Percentiles rank a stretch among this genome's conserved stretches.
phyloP scores from a whole-genome alignment of 2,113 vertebrate species.

The Trematocara variabile region DNA sequence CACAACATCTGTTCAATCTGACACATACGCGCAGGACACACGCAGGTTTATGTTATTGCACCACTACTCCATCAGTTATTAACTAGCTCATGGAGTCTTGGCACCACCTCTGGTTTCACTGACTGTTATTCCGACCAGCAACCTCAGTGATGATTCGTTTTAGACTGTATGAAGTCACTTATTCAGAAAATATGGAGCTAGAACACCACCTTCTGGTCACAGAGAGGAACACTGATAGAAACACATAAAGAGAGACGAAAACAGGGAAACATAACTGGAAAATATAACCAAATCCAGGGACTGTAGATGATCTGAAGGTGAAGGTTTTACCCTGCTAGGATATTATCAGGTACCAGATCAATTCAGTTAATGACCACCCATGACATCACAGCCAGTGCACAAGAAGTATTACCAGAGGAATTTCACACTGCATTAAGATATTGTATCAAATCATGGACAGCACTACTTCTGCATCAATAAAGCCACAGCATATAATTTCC shows the following conservation, averaged over 20 bases:
- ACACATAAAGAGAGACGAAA: accelerated
- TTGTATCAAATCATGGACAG: background rate
- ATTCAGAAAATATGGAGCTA: background rate
- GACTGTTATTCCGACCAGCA: background rate
- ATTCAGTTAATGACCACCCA: background rate
- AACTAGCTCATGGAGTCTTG: background rate
- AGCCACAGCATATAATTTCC: background rate
- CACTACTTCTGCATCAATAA: background rate
- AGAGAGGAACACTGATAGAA: too few species aligned
- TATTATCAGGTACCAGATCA: background rate
- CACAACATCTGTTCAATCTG: constrained; percentile 5
- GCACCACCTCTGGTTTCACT: background rate
- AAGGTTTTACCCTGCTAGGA: background rate
- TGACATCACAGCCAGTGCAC: background rate
- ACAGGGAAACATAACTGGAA: background rate
- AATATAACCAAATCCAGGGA: accelerated
- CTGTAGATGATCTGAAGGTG: background rate
- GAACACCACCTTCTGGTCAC: background rate
- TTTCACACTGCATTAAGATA: background rate
- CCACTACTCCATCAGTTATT: constrained; percentile 11
- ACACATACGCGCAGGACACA: background rate
- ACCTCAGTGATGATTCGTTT: background rate
- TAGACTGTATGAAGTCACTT: accelerated
- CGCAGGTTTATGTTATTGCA: background rate
- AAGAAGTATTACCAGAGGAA: background rate